Evolutionary conservation across 2,113 vertebrate genomes (phyloP).

Genomic region (Pseudopipra pipra): DNA sequence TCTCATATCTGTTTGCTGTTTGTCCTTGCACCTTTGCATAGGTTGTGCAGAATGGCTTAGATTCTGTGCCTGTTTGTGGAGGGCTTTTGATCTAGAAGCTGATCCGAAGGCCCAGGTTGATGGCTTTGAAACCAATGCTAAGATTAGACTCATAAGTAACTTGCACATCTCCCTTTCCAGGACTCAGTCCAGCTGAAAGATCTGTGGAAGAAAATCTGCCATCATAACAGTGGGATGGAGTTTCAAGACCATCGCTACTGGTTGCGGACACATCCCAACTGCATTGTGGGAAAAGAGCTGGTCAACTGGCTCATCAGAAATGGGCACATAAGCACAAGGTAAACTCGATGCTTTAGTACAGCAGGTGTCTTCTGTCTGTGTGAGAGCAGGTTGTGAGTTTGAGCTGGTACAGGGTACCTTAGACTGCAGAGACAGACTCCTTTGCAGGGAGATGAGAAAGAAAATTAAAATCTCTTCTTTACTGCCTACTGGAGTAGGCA

Average conservation of each 20-base stretch:
- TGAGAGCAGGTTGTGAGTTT: not conserved
- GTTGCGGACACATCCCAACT: slow-evolving; percentile 96
- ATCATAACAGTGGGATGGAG: slow-evolving; percentile 96
- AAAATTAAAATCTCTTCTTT: not conserved
- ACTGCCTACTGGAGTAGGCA: not conserved
- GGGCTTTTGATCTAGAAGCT: not conserved
- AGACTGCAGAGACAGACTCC: not conserved
- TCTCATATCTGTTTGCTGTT: not conserved
- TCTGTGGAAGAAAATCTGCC: slow-evolving; percentile 97
- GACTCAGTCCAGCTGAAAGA: slow-evolving; percentile 96
- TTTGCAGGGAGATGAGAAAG: not conserved
- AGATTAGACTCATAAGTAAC: not conserved
- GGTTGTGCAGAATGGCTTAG: not conserved
- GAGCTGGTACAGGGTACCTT: not conserved
- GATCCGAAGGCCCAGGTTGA: not conserved
- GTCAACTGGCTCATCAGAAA: slow-evolving; percentile 98
- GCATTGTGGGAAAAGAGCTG: slow-evolving; percentile 97
- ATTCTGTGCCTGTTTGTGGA: not conserved
- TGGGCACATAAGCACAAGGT: slow-evolving; percentile 94
- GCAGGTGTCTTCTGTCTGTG: not conserved
- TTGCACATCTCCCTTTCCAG: slow-evolving; percentile 62
- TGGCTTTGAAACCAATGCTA: not conserved
- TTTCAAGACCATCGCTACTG: slow-evolving; percentile 99
- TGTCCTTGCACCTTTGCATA: not conserved
- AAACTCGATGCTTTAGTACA: slow-evolving; percentile 1